These are phyloP conservation scores for Pseudomugil tenellus DNA, from an alignment of 2,797 vertebrate species.

Conservation along the genomic window DNA sequence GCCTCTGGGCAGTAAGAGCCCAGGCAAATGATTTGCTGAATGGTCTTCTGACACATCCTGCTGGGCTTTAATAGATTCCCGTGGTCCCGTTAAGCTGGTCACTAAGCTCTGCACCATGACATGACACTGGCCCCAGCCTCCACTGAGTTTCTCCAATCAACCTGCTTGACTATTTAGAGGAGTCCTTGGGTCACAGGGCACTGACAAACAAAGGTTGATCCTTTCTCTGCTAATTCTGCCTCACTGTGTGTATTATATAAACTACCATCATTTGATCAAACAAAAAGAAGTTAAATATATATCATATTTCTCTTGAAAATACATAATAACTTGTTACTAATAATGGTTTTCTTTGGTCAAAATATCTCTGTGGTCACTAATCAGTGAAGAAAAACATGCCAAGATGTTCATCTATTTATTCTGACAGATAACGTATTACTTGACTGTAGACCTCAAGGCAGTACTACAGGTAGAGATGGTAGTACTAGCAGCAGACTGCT, in stretches of 20 bases:
- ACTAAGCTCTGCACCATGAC: slow-evolving; percentile 62
- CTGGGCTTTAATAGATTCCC: slow-evolving; percentile 72
- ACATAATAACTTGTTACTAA: slow-evolving; percentile 1
- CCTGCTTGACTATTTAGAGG: slow-evolving; percentile 44
- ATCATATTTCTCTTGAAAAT: background rate
- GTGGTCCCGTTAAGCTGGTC: slow-evolving; percentile 63
- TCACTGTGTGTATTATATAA: slow-evolving; percentile 16
- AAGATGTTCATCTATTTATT: background rate
- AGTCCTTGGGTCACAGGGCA: slow-evolving; percentile 45
- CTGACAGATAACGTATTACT: background rate
- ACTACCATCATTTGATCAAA: slow-evolving; percentile 24
- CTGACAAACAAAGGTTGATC: slow-evolving; percentile 33
- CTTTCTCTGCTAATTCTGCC: slow-evolving; percentile 30
- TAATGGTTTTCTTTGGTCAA: background rate
- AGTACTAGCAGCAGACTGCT: slow-evolving; percentile 15
- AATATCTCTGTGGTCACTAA: slow-evolving; percentile 2
- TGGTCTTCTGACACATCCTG: slow-evolving; percentile 68
- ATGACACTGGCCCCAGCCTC: slow-evolving; percentile 52
- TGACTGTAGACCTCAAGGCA: slow-evolving; percentile 6
- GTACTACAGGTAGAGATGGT: slow-evolving; percentile 15
- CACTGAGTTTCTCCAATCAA: slow-evolving; percentile 39
- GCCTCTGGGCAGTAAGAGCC: slow-evolving; percentile 61
- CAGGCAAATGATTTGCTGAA: slow-evolving; percentile 70
- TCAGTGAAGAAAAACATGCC: background rate
- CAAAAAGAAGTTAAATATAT: slow-evolving; percentile 37